Evolutionary conservation across 2,888 invertebrate species (phyloP).

Genomic region (Barypeithes pellucidus): DNA sequence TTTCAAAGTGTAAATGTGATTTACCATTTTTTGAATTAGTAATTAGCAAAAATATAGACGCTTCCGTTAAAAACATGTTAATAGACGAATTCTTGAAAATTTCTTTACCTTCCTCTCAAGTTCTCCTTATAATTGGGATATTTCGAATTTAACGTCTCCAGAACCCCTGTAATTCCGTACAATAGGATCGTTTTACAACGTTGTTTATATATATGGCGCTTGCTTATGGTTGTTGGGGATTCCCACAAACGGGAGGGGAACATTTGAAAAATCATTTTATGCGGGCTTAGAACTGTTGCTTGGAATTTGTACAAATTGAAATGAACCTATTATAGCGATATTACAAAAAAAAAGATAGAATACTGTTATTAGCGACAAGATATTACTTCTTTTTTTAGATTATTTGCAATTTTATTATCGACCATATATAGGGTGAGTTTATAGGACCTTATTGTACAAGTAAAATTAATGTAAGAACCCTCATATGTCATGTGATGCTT

Average conservation of each 20-base stretch:
- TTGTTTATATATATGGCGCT: slow-evolving; percentile 47
- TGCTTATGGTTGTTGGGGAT: slow-evolving; percentile 24
- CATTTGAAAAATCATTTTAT: slow-evolving; percentile 28
- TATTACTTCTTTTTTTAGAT: too few species aligned
- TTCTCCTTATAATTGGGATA: slow-evolving; percentile 41
- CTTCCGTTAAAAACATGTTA: too few species aligned
- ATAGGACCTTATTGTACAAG: too few species aligned
- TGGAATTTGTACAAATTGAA: background rate
- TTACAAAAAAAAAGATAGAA: too few species aligned
- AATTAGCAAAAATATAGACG: too few species aligned
- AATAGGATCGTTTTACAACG: slow-evolving; percentile 39
- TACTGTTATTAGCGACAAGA: too few species aligned
- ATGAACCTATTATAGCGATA: background rate
- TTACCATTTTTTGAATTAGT: too few species aligned
- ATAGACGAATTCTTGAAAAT: background rate
- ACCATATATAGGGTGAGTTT: too few species aligned
- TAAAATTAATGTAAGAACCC: too few species aligned
- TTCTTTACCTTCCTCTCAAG: background rate
- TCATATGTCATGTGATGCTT: too few species aligned
- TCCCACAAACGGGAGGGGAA: slow-evolving; percentile 7
- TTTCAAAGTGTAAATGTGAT: too few species aligned
- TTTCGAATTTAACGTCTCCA: slow-evolving; percentile 41
- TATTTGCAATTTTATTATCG: too few species aligned
- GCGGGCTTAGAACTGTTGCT: background rate
- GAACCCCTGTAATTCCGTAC: slow-evolving; percentile 46